Conservation (phyloP, 2,888 invertebrate species). For the Campoplex capitator region DNA sequence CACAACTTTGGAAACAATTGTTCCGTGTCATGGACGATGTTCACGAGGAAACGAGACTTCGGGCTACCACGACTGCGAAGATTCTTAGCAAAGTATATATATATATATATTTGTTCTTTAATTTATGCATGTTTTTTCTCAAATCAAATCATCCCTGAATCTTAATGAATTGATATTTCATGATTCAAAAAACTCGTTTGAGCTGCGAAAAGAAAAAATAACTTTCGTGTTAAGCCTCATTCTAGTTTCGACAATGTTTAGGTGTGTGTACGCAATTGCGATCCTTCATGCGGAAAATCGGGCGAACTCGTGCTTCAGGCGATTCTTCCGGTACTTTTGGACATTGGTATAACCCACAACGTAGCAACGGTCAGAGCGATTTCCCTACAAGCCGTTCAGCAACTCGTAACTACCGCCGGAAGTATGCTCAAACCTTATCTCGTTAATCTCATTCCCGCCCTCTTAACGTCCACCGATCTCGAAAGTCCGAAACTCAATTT, state of each 20-base stretch:
- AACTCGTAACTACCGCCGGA: conserved; percentile 93
- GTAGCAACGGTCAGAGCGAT: conserved; percentile 92
- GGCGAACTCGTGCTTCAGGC: conserved; percentile 90
- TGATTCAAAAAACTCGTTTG: neutral
- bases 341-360: conserved; percentile 91
- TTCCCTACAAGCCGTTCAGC: conserved; percentile 94
- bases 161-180: neutral
- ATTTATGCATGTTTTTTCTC: too few species aligned
- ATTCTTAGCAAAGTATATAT: conserved; percentile 90
- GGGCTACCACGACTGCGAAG: conserved; percentile 90
- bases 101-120: too few species aligned
- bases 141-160: neutral
- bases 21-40: conserved; percentile 98
- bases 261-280: conserved; percentile 90
- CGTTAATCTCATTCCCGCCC: conserved; percentile 91
- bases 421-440: conserved; percentile 92
- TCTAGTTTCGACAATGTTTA: conserved; percentile 77
- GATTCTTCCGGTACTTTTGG: conserved; percentile 92
- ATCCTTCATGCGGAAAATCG: conserved; percentile 89
- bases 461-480: conserved; percentile 93
- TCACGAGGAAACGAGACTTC: conserved; percentile 93
- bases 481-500: conserved; percentile 92
- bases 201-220: neutral
- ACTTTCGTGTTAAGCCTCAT: neutral
- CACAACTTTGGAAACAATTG: conserved; percentile 91